Evolutionary conservation across 2,113 vertebrate species (phyloP), one percentile per base, ranked within the genome.

Genomic region (Albula goreensis): DNA sequence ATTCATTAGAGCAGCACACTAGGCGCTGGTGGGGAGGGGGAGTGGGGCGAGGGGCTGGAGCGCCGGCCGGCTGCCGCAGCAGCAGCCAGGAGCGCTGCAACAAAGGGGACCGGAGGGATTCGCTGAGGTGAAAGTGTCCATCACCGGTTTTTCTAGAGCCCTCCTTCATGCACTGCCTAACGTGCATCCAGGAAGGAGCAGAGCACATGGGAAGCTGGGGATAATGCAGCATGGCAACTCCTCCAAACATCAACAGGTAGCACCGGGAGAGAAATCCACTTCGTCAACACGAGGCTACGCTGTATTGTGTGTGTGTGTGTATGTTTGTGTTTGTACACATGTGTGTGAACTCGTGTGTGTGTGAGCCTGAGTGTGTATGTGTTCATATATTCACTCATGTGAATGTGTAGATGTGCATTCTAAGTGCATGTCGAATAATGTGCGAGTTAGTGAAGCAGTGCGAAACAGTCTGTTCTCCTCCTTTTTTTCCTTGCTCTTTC

Each of bases 181-280:
- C 52, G 89, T 86, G 85, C 63, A 90, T 70, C 86, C 87, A 88
- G 85, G 77, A 85, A 90, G 92, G 87, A 90, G 88, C 4, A 82
- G 83, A 77, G 84, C 88, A 92, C 87, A 19, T 17, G 9, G 17
- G 41, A 15, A 41, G 10, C 48, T 22, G 60, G 82, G 90, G 88
- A 89, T 89, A 91, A 95, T 91, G 87, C 89, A 90, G 84, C 87
- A 88, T 0, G 78, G 89, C 80, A 79, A 84, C 81, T 91, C 83
- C 85, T 92, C 83, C 78, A 31, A 50, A n/a, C 92, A 56, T 79
- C 78, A 79, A 79, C 78, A 79, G 78, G 78, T 79, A 48, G 31
- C 70, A 87, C 1, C 53, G n/a, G 17, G 12, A 78, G 83, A 89
- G 79, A 8, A 1, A 11, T 22, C 63, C 63, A 22, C 10, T 49